Conservation (phyloP, 1,140 invertebrate genomes). For the Neodiprion virginianus region DNA sequence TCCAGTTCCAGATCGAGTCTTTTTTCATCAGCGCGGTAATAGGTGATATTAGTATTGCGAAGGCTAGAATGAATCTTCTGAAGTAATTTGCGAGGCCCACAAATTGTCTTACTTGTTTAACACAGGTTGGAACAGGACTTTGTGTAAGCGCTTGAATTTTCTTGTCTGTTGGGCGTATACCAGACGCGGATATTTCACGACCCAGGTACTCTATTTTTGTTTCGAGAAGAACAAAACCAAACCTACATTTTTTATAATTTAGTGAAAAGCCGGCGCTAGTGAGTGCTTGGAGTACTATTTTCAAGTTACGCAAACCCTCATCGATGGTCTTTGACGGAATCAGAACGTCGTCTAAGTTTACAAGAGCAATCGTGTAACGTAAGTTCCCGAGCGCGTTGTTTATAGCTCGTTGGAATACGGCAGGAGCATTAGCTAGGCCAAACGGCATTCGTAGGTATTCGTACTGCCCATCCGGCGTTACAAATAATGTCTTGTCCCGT, state of each 20-base stretch:
- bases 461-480: constrained; percentile 24
- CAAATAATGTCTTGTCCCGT: constrained; percentile 29
- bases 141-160: constrained; percentile 37
- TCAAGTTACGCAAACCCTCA: constrained; percentile 7
- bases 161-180: constrained; percentile 32
- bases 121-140: constrained; percentile 34
- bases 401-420: constrained; percentile 21
- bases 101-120: constrained; percentile 37
- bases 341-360: constrained; percentile 10
- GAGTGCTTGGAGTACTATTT: neutral
- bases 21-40: constrained; percentile 16
- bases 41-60: constrained; percentile 23
- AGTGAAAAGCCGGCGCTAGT: neutral
- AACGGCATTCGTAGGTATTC: constrained; percentile 25
- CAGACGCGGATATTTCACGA: constrained; percentile 22
- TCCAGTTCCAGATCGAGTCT: constrained; percentile 12
- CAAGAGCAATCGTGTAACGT: neutral
- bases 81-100: constrained; percentile 43
- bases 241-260: neutral
- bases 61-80: constrained; percentile 38
- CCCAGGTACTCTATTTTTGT: constrained; percentile 28
- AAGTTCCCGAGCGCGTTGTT: constrained; percentile 14
- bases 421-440: constrained; percentile 22
- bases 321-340: neutral
- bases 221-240: neutral